These are phyloP conservation scores for Dromiciops gliroides DNA, from an alignment of 2,113 vertebrate genomes.

Conservation along the genomic window DNA sequence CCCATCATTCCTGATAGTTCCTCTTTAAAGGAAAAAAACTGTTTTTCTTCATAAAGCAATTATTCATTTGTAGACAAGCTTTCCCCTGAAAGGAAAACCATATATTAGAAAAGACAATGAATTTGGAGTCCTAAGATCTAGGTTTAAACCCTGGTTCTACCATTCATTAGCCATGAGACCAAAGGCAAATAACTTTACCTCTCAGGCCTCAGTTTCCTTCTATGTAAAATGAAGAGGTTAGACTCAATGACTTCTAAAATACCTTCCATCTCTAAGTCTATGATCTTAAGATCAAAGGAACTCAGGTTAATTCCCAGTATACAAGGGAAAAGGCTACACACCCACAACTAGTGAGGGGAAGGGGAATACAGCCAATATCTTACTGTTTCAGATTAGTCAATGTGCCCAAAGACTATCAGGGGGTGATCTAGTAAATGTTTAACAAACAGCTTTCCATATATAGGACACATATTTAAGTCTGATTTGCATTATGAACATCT, in stretches of 20 bases:
- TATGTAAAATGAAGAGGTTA: not conserved
- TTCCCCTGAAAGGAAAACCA: not conserved
- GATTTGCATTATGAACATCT: not conserved
- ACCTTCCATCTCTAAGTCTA: not conserved
- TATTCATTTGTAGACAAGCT: not conserved
- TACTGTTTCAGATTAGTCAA: not conserved
- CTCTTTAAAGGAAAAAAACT: not conserved
- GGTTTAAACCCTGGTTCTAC: not conserved
- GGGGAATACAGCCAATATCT: not conserved
- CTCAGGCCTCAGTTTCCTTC: not conserved
- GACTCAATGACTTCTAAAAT: not conserved
- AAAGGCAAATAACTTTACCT: not conserved
- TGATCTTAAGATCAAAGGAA: not conserved
- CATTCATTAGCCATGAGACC: not conserved
- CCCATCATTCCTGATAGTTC: not conserved
- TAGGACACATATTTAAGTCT: not conserved
- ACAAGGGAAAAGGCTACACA: not conserved
- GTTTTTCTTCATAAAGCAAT: conserved; percentile 20
- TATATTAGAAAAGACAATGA: not conserved
- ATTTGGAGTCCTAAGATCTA: not conserved
- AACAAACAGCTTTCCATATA: not conserved
- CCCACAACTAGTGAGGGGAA: not conserved
- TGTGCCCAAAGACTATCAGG: not conserved
- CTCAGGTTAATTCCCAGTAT: not conserved
- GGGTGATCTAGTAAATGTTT: not conserved